phyloP scores from a whole-genome alignment of 2,797 vertebrate species.

The Chelmon rostratus region DNA sequence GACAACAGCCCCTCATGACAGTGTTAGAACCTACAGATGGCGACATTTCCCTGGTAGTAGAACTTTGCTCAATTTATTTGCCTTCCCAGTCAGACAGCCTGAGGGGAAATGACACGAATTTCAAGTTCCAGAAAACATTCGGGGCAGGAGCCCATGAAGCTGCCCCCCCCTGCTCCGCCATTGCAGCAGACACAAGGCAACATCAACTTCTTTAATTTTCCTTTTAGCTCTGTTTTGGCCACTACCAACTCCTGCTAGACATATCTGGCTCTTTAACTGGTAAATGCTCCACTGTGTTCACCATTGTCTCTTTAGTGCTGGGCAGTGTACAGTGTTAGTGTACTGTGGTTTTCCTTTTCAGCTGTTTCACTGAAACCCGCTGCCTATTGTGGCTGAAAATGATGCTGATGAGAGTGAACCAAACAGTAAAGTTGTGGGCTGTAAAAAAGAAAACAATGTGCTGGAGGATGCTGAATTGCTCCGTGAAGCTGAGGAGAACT shows the following conservation, averaged over 20 bases:
- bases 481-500: neutral
- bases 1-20: no score
- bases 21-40: no score
- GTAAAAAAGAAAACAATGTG: neutral
- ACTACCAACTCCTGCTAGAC: neutral
- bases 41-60: no score
- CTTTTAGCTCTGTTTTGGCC: no score
- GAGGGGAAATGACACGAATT: no score
- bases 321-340: no score
- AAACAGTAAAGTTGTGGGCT: neutral
- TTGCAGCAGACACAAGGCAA: neutral
- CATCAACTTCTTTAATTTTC: no score
- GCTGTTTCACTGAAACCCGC: neutral
- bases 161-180: no score
- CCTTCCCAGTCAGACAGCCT: no score
- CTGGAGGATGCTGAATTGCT: neutral
- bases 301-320: neutral
- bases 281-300: neutral
- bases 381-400: slow-evolving; percentile 10
- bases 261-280: neutral
- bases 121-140: no score
- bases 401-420: neutral
- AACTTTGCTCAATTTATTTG: no score
- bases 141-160: no score
- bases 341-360: neutral